Conservation (phyloP, 2,113 vertebrate genomes). For the Todiramphus saurophagus region DNA sequence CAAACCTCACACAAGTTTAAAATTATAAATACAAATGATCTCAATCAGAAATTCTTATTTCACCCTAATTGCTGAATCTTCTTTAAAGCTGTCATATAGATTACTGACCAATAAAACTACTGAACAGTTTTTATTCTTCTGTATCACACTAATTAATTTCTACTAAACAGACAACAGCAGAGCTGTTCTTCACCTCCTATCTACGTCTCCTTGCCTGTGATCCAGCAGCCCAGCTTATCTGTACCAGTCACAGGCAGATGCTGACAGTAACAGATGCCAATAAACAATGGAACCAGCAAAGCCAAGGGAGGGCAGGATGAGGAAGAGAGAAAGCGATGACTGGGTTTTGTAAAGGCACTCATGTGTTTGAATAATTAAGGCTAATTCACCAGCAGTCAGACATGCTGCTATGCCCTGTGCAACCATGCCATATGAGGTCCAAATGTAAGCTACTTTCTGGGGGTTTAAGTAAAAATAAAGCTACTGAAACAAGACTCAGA, state of each 20-base stretch:
- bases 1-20: background rate
- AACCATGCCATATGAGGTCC: background rate
- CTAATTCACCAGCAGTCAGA: background rate
- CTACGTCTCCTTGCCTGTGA: background rate
- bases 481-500: background rate
- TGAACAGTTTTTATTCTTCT: background rate
- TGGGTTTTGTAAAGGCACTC: background rate
- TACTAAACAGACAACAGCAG: background rate
- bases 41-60: background rate
- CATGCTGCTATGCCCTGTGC: background rate
- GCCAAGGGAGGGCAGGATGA: background rate
- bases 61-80: background rate
- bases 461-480: background rate
- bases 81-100: background rate
- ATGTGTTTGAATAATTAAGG: background rate
- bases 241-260: conserved; percentile 26
- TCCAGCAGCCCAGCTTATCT: background rate
- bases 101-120: background rate
- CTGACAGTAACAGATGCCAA: background rate
- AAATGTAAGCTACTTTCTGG: background rate
- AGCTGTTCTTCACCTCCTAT: background rate
- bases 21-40: background rate
- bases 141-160: background rate
- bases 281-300: conserved; percentile 38
- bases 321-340: background rate